Conservation (phyloP, 2,797 vertebrate genomes). For the Alca torda region DNA sequence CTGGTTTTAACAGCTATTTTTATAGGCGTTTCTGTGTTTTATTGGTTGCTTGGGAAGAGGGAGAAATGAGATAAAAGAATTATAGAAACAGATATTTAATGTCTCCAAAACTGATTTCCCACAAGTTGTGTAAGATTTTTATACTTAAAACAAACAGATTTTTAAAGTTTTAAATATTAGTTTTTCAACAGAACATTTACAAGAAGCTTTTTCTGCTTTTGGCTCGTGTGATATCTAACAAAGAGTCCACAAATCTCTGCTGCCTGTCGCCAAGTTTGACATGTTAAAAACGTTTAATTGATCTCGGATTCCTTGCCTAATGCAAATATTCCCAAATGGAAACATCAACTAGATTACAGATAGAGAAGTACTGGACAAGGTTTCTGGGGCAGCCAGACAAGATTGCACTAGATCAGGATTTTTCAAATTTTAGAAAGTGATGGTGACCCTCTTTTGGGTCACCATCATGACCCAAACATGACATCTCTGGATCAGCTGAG, state of each 20-base stretch:
- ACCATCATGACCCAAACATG: neutral
- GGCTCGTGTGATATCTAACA: neutral
- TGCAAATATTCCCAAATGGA: neutral
- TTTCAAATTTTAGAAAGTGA: neutral
- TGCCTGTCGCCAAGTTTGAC: neutral
- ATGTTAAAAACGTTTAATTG: neutral
- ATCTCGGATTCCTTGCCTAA: neutral
- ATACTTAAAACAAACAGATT: neutral
- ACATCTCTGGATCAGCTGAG: neutral
- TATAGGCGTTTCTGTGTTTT: constrained; percentile 42
- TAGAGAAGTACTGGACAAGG: neutral
- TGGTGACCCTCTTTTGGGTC: neutral
- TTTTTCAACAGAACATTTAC: neutral
- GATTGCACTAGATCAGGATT: neutral
- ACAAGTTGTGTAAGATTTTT: neutral
- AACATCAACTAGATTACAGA: neutral
- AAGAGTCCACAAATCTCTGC: neutral
- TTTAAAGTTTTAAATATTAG: neutral
- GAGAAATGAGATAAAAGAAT: constrained; percentile 38
- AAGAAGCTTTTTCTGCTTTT: neutral
- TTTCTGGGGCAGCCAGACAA: neutral
- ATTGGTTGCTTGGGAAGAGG: constrained; percentile 1
- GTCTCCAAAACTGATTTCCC: constrained; percentile 22
- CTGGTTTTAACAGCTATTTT: constrained; percentile 9
- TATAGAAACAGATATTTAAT: constrained; percentile 22